Percentiles rank a stretch among this genome's conserved stretches.
phyloP scores from a whole-genome alignment of 2,888 invertebrate genomes.

The Eristalinus sepulchralis region DNA sequence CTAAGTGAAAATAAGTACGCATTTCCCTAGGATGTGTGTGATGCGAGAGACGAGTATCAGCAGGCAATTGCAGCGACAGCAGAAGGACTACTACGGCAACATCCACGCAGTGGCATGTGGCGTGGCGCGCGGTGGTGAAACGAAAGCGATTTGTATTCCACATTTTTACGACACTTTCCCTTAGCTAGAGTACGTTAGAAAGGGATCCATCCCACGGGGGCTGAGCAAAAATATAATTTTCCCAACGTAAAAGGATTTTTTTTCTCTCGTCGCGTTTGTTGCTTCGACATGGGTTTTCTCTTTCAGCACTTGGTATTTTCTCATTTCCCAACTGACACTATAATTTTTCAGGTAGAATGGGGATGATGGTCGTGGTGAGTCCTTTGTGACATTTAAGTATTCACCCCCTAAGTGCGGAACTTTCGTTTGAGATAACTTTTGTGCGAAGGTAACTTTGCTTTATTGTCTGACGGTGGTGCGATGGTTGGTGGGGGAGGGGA shows the following conservation, averaged over 20 bases:
- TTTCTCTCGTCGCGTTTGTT: not conserved
- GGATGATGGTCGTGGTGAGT: not conserved
- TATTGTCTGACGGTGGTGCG: too few relatives aligned
- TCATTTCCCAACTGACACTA: constrained; percentile 61
- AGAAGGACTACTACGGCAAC: not conserved
- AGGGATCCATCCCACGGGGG: constrained; percentile 7
- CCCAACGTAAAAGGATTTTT: constrained; percentile 51
- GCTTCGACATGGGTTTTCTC: constrained; percentile 33
- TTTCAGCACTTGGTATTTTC: constrained; percentile 39
- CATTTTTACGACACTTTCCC: constrained; percentile 43
- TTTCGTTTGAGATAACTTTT: constrained; percentile 53
- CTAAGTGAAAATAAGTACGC: constrained; percentile 54
- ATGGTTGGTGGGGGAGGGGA: not conserved
- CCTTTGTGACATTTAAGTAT: constrained; percentile 30
- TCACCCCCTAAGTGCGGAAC: constrained; percentile 35
- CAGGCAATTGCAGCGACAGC: not conserved
- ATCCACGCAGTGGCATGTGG: not conserved
- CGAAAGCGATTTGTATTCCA: constrained; percentile 39
- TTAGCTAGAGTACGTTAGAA: not conserved
- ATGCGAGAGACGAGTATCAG: constrained; percentile 3
- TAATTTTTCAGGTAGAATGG: constrained; percentile 44
- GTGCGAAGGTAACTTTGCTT: constrained; percentile 36
- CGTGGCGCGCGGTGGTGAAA: constrained; percentile 1
- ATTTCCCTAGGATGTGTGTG: constrained; percentile 50
- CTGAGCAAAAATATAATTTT: constrained; percentile 43